Evolutionary conservation across 2,797 vertebrate species (phyloP).

Genomic region (Oryzias dopingdopingensis): DNA sequence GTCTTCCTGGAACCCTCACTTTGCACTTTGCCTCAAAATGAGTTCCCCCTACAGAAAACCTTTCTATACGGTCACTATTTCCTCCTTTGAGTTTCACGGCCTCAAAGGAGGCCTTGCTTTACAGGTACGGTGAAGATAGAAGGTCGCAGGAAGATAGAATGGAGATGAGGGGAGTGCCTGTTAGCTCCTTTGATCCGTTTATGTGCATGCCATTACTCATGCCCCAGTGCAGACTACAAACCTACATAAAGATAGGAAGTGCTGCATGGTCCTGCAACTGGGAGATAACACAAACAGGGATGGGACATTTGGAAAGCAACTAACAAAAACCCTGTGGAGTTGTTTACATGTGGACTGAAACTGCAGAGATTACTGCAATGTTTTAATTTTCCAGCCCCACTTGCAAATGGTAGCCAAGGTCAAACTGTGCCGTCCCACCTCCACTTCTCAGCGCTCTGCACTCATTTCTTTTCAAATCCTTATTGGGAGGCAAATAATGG

Average conservation of each 20-base stretch:
- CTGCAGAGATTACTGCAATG: background rate
- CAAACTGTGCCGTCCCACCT: conserved; percentile 14
- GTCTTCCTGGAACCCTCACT: conserved; percentile 2
- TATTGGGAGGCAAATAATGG: conserved; percentile 16
- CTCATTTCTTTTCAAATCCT: conserved; percentile 15
- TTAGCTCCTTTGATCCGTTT: conserved; percentile 3
- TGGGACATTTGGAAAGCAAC: conserved; percentile 22
- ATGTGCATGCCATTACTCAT: conserved; percentile 13
- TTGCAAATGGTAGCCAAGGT: conserved; percentile 28
- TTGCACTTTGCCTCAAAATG: conserved; percentile 12
- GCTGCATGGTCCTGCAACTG: conserved; percentile 41
- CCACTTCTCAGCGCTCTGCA: background rate
- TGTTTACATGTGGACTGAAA: background rate
- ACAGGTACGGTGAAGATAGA: conserved; percentile 22
- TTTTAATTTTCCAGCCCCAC: conserved; percentile 1
- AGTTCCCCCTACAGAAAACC: conserved; percentile 6
- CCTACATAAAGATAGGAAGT: conserved; percentile 48
- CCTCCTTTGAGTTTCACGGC: conserved; percentile 12
- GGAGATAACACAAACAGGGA: conserved; percentile 60
- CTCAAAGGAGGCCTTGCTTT: conserved; percentile 39
- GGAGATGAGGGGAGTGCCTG: conserved; percentile 17
- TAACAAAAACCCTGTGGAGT: background rate
- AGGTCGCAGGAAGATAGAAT: conserved; percentile 12
- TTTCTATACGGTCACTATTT: conserved; percentile 14
- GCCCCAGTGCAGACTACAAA: conserved; percentile 32